A percentile compares a stretch with the other conserved stretches of the same genome.
phyloP scores from a whole-genome alignment of 2,113 vertebrate genomes.

The Xenotilapia leptura region DNA sequence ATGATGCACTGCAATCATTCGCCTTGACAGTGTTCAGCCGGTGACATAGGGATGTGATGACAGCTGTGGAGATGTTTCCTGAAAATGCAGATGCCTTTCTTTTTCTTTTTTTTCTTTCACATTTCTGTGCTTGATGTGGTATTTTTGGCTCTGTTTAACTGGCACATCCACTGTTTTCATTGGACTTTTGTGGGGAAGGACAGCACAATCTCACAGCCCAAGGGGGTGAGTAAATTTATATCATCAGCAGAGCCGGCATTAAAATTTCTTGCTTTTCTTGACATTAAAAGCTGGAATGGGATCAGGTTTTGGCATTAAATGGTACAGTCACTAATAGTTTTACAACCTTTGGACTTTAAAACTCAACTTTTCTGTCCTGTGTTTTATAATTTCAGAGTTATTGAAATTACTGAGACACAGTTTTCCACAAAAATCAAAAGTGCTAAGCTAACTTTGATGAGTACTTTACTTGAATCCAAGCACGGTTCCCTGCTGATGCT shows the following conservation, averaged over 20 bases:
- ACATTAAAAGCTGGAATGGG: not conserved
- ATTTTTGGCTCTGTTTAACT: not conserved
- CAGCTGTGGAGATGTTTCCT: constrained; percentile 22
- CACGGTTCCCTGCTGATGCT: not conserved
- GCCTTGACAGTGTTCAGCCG: constrained; percentile 8
- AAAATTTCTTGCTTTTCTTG: not conserved
- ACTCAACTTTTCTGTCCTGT: not conserved
- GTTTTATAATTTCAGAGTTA: not conserved
- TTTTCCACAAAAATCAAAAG: not conserved
- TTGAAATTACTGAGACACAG: not conserved
- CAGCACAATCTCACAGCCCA: not conserved
- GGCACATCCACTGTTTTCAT: not conserved
- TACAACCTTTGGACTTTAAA: not conserved
- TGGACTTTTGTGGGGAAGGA: not conserved
- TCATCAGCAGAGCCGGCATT: not conserved
- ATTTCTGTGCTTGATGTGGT: not conserved
- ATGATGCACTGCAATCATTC: constrained; percentile 34
- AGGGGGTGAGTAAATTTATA: not conserved
- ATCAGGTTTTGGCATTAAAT: not conserved
- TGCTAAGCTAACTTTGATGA: not conserved
- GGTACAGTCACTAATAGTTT: not conserved
- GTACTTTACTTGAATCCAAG: not conserved
- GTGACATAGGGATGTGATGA: constrained; percentile 25
- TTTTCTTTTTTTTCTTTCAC: not conserved
- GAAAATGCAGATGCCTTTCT: constrained; percentile 1